These are phyloP conservation scores for Muricea muricata DNA, from an alignment of 92 coral and sea anemone genomes.

Conservation along the genomic window DNA sequence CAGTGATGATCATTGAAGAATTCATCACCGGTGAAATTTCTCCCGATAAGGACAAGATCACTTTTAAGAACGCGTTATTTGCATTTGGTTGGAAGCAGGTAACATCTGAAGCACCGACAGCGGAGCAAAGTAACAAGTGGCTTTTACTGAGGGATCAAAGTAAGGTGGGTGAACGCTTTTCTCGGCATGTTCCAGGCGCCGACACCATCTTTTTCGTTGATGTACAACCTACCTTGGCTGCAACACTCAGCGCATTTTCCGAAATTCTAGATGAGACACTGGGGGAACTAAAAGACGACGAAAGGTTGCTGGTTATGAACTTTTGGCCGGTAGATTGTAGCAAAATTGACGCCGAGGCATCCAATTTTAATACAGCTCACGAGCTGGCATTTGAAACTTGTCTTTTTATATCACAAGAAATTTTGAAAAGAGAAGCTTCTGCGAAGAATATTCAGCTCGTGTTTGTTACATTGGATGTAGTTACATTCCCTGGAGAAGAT, in stretches of 20 bases:
- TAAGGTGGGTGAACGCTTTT: conserved; percentile 10
- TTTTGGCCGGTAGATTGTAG: conserved; percentile 66
- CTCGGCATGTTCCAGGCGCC: neutral
- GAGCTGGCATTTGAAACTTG: conserved; percentile 47
- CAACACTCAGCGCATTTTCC: neutral
- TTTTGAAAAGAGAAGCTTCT: conserved; percentile 9
- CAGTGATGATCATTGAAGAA: conserved; percentile 49
- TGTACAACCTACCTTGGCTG: neutral
- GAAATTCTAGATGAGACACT: neutral
- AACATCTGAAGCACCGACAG: neutral
- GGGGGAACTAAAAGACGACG: neutral
- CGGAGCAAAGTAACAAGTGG: neutral
- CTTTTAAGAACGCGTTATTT: conserved; percentile 49
- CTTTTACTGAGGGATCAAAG: conserved; percentile 41
- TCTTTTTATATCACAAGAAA: conserved; percentile 27
- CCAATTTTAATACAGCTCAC: conserved; percentile 30
- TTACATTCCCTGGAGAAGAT: neutral
- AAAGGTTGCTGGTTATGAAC: conserved; percentile 40
- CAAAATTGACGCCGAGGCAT: conserved; percentile 7
- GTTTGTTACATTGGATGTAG: conserved; percentile 29
- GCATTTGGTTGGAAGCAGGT: conserved; percentile 36
- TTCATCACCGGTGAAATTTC: conserved; percentile 52
- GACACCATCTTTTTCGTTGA: neutral
- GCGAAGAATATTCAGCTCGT: neutral
- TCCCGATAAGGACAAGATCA: conserved; percentile 31